phyloP scores from a whole-genome alignment of 2,113 vertebrate genomes.

The Athene noctua region DNA sequence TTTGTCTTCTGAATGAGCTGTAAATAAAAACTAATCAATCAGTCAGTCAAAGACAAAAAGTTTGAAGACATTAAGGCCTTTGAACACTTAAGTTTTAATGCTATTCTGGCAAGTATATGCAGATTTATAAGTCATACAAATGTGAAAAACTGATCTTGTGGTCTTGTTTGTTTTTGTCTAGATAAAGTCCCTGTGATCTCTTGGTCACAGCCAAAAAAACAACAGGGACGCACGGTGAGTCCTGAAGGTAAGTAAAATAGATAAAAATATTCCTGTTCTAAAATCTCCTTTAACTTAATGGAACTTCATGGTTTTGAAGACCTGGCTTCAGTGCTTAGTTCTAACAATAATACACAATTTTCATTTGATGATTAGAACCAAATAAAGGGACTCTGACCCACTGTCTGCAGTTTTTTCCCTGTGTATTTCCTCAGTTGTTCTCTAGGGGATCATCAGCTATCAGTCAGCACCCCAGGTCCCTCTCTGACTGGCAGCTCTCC shows the following conservation, averaged over 20 bases:
- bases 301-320: background rate
- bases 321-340: background rate
- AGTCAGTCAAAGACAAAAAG: background rate
- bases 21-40: background rate
- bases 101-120: background rate
- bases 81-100: background rate
- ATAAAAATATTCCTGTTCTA: background rate
- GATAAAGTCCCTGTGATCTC: background rate
- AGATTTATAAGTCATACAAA: background rate
- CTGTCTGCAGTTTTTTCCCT: background rate
- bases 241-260: background rate
- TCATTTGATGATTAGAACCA: background rate
- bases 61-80: background rate
- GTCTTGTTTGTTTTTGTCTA: background rate
- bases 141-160: background rate
- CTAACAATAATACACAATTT: background rate
- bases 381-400: background rate
- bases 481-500: too few relatives aligned
- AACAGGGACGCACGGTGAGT: background rate
- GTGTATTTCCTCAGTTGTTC: background rate
- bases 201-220: background rate
- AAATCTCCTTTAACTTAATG: background rate
- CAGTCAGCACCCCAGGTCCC: too few relatives aligned
- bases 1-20: background rate
- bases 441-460: background rate